Percentiles rank a stretch among this genome's conserved stretches.
These are phyloP conservation scores for Tinea trinotella DNA, from an alignment of 2,888 invertebrate genomes.

Conservation along the genomic window DNA sequence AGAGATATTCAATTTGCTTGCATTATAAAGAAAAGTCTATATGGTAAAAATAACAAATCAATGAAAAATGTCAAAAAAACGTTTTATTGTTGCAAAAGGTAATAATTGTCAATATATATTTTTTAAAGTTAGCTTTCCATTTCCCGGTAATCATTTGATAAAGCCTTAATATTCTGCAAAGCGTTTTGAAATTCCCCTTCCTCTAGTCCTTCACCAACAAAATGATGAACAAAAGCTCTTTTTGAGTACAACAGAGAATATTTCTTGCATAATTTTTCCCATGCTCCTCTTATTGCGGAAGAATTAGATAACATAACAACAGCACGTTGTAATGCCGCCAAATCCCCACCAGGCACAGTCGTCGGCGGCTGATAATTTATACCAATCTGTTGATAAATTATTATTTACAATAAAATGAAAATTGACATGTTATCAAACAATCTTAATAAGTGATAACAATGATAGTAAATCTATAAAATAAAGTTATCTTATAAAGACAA, in stretches of 20 bases:
- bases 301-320: slow-evolving; percentile 90
- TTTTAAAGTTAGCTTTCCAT: slow-evolving; percentile 51
- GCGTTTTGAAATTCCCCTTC: slow-evolving; percentile 77
- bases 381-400: slow-evolving; percentile 71
- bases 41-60: no score
- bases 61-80: not conserved
- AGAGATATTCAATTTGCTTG: no score
- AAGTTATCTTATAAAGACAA: no score
- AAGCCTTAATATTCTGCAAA: slow-evolving; percentile 72
- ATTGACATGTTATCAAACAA: not conserved
- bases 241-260: slow-evolving; percentile 87
- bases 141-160: slow-evolving; percentile 78
- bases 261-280: slow-evolving; percentile 84
- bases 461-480: no score
- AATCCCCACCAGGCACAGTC: slow-evolving; percentile 81
- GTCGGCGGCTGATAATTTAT: slow-evolving; percentile 83
- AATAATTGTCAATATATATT: not conserved
- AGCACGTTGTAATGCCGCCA: slow-evolving; percentile 81
- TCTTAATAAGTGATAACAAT: no score
- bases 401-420: not conserved
- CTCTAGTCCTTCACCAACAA: slow-evolving; percentile 81
- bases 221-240: slow-evolving; percentile 92
- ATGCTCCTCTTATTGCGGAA: slow-evolving; percentile 83
- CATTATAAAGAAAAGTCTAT: not conserved
- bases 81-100: not conserved